Conservation (phyloP, 2,113 vertebrate species). For the Corvus hawaiiensis region DNA sequence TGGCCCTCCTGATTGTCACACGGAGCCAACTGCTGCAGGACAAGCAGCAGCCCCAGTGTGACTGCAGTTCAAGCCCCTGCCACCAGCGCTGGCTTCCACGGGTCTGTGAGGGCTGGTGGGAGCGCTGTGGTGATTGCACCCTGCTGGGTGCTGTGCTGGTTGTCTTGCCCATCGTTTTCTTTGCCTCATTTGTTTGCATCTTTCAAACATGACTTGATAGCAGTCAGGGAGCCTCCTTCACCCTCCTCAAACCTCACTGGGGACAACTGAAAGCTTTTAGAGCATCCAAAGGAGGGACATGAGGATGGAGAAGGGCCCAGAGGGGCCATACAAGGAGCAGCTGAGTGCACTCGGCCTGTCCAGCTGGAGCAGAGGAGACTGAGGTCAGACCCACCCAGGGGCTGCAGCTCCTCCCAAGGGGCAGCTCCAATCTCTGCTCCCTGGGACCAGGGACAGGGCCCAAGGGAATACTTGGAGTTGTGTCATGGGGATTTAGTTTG, state of each 20-base stretch:
- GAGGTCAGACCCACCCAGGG: neutral
- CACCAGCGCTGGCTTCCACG: rapidly evolving
- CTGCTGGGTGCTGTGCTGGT: rapidly evolving
- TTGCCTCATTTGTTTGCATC: neutral
- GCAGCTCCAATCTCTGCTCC: neutral
- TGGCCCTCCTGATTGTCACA: neutral
- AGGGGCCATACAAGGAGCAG: no score
- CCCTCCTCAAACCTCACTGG: neutral
- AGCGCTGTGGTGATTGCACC: neutral
- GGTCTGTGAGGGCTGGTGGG: neutral
- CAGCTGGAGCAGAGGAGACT: neutral
- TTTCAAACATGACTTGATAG: neutral
- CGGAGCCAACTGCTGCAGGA: neutral
- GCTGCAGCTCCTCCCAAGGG: neutral
- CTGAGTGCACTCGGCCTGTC: neutral
- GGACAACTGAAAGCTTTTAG: neutral
- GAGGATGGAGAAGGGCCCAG: neutral
- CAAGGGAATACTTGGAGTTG: rapidly evolving
- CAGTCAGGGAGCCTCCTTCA: neutral
- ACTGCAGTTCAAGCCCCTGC: neutral
- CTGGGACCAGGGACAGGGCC: neutral
- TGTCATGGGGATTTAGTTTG: neutral
- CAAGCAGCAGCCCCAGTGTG: neutral
- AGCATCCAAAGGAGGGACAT: neutral
- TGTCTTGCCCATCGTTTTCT: neutral